Evolutionary conservation across 1,140 invertebrate genomes (phyloP).

Genomic region (Leptonema lineaticorne): DNA sequence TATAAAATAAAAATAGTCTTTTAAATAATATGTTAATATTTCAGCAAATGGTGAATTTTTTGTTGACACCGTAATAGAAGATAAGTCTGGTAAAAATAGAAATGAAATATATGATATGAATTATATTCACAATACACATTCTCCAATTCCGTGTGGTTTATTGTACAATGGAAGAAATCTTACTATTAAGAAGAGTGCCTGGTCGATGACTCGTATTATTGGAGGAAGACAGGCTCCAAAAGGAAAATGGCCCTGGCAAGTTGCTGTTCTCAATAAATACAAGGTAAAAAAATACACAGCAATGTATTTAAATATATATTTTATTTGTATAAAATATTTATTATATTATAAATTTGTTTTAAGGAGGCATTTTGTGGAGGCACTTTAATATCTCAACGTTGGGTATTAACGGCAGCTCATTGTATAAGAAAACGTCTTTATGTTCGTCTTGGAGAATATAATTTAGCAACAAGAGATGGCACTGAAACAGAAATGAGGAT

Average conservation of each 20-base stretch:
- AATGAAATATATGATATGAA: constrained; percentile 33
- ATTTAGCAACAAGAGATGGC: constrained; percentile 46
- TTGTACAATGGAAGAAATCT: constrained; percentile 29
- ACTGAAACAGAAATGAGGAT: constrained; percentile 69
- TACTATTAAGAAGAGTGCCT: constrained; percentile 24
- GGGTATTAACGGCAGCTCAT: constrained; percentile 91
- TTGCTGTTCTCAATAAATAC: constrained; percentile 81
- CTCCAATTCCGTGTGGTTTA: constrained; percentile 27
- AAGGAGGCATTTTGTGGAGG: constrained; percentile 90
- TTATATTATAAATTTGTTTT: constrained; percentile 20
- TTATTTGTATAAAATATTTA: neutral
- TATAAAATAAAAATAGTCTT: constrained; percentile 8
- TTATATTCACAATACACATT: neutral
- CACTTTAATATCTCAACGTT: constrained; percentile 79
- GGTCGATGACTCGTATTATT: constrained; percentile 74
- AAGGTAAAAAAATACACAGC: constrained; percentile 55
- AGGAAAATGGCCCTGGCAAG: constrained; percentile 92
- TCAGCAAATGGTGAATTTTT: constrained; percentile 34
- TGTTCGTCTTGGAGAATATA: constrained; percentile 77
- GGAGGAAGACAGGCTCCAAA: constrained; percentile 75
- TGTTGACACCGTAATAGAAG: constrained; percentile 36
- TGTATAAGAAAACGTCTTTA: constrained; percentile 77
- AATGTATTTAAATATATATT: neutral
- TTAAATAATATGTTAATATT: neutral
- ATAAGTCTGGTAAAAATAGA: constrained; percentile 25